Evolutionary conservation across 2,113 vertebrate species (phyloP).

Genomic region (Pollachius pollachius): DNA sequence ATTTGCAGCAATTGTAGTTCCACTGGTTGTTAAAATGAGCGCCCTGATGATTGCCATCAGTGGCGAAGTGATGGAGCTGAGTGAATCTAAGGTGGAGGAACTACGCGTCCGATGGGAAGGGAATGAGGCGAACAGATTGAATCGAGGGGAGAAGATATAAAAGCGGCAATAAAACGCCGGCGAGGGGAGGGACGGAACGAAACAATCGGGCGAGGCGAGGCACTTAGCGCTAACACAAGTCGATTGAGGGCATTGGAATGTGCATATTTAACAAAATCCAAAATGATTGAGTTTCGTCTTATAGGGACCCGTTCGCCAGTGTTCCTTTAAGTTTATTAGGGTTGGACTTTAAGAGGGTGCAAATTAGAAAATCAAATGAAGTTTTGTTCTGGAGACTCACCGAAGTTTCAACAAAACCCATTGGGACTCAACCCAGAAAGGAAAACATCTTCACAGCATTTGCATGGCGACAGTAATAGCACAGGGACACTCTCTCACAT

Average conservation of each 20-base stretch:
- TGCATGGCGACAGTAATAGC: no score
- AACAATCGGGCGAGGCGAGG: constrained; percentile 4
- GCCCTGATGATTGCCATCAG: constrained; percentile 65
- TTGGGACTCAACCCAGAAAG: no score
- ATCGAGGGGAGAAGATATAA: constrained; percentile 48
- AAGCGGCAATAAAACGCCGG: constrained; percentile 41
- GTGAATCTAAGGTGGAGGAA: constrained; percentile 48
- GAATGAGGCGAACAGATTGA: constrained; percentile 55
- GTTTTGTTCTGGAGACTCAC: background rate
- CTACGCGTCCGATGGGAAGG: constrained; percentile 34
- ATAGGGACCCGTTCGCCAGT: constrained; percentile 3
- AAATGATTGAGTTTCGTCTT: background rate
- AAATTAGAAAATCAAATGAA: background rate
- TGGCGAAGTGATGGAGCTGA: constrained; percentile 59
- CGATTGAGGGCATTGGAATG: constrained; percentile 12
- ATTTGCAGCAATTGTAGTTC: constrained; percentile 44
- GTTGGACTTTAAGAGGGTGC: background rate
- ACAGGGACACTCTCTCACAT: no score
- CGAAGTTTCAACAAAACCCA: no score
- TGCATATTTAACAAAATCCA: constrained; percentile 26
- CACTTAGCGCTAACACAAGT: constrained; percentile 1
- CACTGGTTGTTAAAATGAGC: constrained; percentile 63
- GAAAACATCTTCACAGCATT: no score
- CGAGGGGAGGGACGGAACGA: constrained; percentile 3
- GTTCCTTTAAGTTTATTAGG: constrained; percentile 5